Percentiles rank a stretch among this genome's conserved stretches.
phyloP scores from a whole-genome alignment of 2,113 vertebrate species.

The Antechinus stuartii region DNA sequence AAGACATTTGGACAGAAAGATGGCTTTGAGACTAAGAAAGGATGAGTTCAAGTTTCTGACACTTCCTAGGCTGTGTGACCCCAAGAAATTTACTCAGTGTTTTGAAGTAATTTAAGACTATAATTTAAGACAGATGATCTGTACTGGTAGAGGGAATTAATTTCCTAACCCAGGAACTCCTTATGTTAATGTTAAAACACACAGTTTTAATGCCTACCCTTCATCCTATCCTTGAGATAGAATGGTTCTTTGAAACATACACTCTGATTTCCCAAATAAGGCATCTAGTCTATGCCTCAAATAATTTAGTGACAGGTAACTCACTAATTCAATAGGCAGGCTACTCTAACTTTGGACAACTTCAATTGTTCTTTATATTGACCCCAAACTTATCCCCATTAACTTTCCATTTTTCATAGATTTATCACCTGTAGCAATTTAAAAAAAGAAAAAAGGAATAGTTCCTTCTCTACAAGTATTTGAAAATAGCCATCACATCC shows the following conservation, averaged over 20 bases:
- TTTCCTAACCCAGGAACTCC: background rate
- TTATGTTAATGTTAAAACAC: background rate
- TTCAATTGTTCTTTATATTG: background rate
- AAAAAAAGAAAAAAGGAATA: too few relatives aligned
- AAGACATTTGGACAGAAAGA: background rate
- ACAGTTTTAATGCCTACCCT: background rate
- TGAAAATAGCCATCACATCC: background rate
- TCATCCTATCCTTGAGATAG: background rate
- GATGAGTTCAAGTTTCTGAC: background rate
- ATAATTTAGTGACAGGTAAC: background rate
- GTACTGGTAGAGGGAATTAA: background rate
- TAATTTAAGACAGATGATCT: background rate
- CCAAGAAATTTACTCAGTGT: background rate
- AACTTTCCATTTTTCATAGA: accelerated
- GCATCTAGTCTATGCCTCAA: background rate
- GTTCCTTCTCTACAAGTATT: background rate
- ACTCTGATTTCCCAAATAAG: background rate
- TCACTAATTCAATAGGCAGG: background rate
- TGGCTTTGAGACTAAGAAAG: background rate
- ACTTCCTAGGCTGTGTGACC: background rate
- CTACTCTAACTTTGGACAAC: background rate
- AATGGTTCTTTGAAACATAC: background rate
- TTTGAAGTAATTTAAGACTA: background rate
- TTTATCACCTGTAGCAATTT: accelerated
- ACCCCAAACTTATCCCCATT: background rate